These are phyloP conservation scores for Chionoecetes opilio DNA, from an alignment of 1,140 invertebrate species.

Conservation along the genomic window DNA sequence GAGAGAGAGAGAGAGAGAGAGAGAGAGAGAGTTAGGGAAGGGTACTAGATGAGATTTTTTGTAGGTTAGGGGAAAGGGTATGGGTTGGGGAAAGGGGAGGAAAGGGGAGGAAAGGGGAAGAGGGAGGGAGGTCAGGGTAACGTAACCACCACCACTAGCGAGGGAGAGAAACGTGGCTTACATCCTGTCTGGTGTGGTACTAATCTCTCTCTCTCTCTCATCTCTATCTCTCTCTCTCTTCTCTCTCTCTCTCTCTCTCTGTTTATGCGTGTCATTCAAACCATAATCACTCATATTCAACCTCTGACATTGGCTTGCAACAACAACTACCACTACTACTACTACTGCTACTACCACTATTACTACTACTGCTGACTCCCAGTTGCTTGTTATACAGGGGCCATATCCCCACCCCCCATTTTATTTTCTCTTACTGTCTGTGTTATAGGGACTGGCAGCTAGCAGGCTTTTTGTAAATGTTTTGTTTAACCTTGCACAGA, in stretches of 20 bases:
- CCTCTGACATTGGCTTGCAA: too few species aligned
- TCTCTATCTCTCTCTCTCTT: constrained; percentile 12
- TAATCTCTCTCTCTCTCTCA: constrained; percentile 28
- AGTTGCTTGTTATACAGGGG: too few species aligned
- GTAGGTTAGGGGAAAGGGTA: not conserved
- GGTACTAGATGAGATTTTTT: not conserved
- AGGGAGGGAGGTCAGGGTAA: not conserved
- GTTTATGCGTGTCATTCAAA: too few species aligned
- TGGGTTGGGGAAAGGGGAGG: not conserved
- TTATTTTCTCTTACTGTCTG: too few species aligned
- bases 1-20: not conserved
- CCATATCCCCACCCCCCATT: too few species aligned
- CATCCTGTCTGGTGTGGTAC: constrained; percentile 25
- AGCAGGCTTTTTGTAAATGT: too few species aligned
- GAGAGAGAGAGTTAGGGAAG: not conserved
- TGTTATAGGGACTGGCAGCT: too few species aligned
- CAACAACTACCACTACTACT: too few species aligned
- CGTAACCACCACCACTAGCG: not conserved
- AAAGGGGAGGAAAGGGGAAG: not conserved
- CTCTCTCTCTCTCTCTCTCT: not conserved
- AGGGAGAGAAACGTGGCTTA: constrained; percentile 17
- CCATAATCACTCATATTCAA: too few species aligned
- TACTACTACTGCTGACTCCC: too few species aligned
- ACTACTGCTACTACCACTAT: too few species aligned
- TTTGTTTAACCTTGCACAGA: too few species aligned